A percentile compares a stretch with the other conserved stretches of the same genome.
Evolutionary conservation across 2,888 invertebrate genomes (phyloP).

Genomic region (Salpingus planirostris): DNA sequence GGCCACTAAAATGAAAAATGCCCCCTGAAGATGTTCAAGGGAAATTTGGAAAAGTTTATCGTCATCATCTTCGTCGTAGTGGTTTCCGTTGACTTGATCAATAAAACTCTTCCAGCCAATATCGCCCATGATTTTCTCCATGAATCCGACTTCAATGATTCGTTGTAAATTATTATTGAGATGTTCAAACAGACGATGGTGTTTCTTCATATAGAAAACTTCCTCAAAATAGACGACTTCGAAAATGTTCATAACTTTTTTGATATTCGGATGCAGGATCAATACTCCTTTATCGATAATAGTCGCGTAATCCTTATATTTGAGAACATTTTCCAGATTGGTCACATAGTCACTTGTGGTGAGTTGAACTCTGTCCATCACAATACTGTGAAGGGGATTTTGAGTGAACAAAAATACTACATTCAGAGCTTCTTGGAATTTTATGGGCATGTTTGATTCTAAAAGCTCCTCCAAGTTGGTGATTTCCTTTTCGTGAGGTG

Average conservation of each 20-base stretch:
- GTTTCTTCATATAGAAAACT: background rate
- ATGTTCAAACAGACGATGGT: background rate
- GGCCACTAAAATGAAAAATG: background rate
- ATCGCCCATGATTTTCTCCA: background rate
- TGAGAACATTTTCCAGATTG: background rate
- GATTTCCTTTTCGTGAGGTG: background rate
- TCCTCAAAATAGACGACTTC: background rate
- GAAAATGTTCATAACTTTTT: background rate
- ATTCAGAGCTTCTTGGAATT: background rate
- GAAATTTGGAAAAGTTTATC: background rate
- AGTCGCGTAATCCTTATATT: background rate
- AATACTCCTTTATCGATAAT: background rate
- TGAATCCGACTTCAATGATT: background rate
- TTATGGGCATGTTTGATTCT: background rate
- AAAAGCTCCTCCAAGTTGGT: background rate
- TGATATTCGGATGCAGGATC: background rate
- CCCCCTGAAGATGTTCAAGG: background rate
- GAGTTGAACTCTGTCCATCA: background rate
- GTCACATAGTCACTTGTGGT: background rate
- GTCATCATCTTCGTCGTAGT: too few species aligned
- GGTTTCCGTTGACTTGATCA: too few species aligned
- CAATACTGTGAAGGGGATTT: background rate
- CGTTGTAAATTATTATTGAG: background rate
- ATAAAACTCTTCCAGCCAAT: too few species aligned
- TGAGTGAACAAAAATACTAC: background rate